Percentiles rank a stretch among this genome's conserved stretches.
phyloP scores from a whole-genome alignment of 2,888 invertebrate species.

The Stramonita haemastoma region DNA sequence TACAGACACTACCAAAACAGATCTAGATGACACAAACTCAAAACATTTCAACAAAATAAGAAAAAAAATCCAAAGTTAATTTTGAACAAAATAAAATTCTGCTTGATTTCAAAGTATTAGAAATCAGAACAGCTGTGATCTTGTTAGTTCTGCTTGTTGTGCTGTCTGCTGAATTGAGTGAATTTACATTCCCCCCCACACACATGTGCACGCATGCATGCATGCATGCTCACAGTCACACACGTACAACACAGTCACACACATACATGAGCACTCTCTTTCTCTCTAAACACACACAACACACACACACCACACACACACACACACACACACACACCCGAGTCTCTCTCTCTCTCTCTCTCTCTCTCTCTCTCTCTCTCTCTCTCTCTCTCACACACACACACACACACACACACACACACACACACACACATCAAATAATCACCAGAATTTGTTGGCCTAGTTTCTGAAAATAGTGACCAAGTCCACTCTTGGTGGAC shows the following conservation, averaged over 20 bases:
- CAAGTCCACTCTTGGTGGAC: neutral
- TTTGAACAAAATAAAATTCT: no score
- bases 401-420: slow-evolving; percentile 5
- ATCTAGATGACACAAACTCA: no score
- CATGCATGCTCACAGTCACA: neutral
- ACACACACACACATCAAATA: neutral
- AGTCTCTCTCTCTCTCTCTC: no score
- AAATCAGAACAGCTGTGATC: neutral
- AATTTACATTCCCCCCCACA: no score
- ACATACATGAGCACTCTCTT: neutral
- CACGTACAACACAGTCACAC: neutral
- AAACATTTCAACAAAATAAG: no score
- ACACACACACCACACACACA: no score
- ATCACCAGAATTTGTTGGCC: neutral
- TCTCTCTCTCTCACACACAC: neutral
- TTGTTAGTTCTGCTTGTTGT: slow-evolving; percentile 18
- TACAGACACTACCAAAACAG: no score
- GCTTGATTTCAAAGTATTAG: neutral
- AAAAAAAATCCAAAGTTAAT: no score
- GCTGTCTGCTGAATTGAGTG: neutral
- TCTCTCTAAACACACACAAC: no score
- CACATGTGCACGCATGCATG: neutral
- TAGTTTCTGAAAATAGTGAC: neutral
- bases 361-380: no score
- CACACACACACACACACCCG: no score